phyloP scores from a whole-genome alignment of 2,888 invertebrate genomes.

The Ennomos erosarius region DNA sequence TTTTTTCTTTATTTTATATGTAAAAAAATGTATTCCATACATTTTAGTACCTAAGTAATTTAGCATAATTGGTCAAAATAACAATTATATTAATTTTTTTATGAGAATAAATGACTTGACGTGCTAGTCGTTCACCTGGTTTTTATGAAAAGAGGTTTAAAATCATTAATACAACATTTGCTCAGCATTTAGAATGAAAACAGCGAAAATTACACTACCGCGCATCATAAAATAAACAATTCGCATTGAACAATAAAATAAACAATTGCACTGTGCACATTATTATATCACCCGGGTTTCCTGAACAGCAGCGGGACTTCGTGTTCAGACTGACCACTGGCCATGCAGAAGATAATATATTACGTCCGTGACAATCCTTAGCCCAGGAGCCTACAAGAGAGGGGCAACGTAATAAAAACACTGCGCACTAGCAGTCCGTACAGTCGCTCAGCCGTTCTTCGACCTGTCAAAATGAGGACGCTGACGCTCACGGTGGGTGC shows the following conservation, averaged over 20 bases:
- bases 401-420: conserved; percentile 71
- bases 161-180: too few species aligned
- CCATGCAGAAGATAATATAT: conserved; percentile 10
- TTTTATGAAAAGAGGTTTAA: too few species aligned
- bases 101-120: too few species aligned
- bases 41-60: too few species aligned
- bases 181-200: too few species aligned
- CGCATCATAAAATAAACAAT: neutral
- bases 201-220: too few species aligned
- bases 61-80: too few species aligned
- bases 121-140: too few species aligned
- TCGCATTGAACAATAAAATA: conserved; percentile 2
- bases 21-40: too few species aligned
- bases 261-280: neutral
- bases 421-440: conserved; percentile 45
- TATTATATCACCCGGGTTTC: conserved; percentile 17
- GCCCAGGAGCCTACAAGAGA: conserved; percentile 48
- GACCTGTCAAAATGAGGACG: conserved; percentile 71
- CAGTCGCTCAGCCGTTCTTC: conserved; percentile 71
- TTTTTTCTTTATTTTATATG: too few species aligned
- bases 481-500: conserved; percentile 74
- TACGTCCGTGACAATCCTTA: conserved; percentile 13
- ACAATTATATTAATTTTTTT: too few species aligned
- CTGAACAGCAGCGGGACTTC: conserved; percentile 3
- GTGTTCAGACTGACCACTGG: neutral